phyloP scores from a whole-genome alignment of 2,797 vertebrate species.

The Ataeniobius toweri region DNA sequence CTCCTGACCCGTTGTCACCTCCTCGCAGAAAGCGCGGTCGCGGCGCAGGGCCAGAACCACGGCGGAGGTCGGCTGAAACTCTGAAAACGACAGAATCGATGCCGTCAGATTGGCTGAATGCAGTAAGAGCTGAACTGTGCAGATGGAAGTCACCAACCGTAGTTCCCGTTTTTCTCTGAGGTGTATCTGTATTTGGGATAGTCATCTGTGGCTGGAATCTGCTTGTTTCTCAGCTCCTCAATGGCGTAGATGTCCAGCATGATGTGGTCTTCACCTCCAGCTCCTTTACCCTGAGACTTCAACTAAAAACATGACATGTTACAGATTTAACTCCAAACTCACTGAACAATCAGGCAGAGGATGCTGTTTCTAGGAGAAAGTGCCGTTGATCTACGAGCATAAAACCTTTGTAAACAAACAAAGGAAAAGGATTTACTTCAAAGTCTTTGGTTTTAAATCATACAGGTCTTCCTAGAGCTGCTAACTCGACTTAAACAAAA shows the following conservation, averaged over 20 bases:
- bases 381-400: background rate
- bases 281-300: slow-evolving; percentile 94
- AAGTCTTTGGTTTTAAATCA: too few relatives aligned
- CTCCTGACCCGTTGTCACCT: slow-evolving; percentile 91
- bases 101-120: accelerated
- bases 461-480: too few relatives aligned
- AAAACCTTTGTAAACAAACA: background rate
- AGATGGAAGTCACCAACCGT: slow-evolving; percentile 76
- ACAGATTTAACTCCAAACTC: background rate
- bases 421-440: too few relatives aligned
- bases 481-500: too few relatives aligned
- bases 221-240: slow-evolving; percentile 89
- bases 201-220: slow-evolving; percentile 86
- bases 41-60: slow-evolving; percentile 90
- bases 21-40: slow-evolving; percentile 90
- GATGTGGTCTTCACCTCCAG: slow-evolving; percentile 89
- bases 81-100: slow-evolving; percentile 40
- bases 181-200: slow-evolving; percentile 88
- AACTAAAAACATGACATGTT: slow-evolving; percentile 74
- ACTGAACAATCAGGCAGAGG: background rate
- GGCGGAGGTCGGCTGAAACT: slow-evolving; percentile 81
- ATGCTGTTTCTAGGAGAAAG: background rate
- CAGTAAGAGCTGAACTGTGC: background rate
- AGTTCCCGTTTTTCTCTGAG: slow-evolving; percentile 80
- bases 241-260: slow-evolving; percentile 99